phyloP scores from a whole-genome alignment of 2,113 vertebrate species.

The Ascaphus truei region DNA sequence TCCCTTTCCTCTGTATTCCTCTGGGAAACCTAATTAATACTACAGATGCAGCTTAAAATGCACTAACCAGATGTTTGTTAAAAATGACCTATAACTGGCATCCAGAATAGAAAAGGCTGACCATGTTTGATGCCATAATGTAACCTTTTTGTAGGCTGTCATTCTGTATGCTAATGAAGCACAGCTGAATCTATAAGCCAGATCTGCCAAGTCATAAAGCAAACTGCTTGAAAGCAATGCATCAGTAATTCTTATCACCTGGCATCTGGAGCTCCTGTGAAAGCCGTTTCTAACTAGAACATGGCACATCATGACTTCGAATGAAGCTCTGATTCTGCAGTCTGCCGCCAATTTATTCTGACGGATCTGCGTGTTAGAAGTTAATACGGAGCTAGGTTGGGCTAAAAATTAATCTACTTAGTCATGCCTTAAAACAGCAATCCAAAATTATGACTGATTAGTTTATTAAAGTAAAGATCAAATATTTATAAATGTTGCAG shows the following conservation, averaged over 20 bases:
- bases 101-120: conserved; percentile 20
- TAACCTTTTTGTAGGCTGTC: conserved; percentile 24
- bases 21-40: conserved; percentile 48
- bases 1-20: conserved; percentile 37
- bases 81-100: conserved; percentile 34
- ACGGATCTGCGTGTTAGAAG: conserved; percentile 29
- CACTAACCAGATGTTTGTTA: conserved; percentile 39
- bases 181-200: conserved; percentile 34
- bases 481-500: neutral
- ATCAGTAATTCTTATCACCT: conserved; percentile 39
- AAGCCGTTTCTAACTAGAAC: conserved; percentile 35
- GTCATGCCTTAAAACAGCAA: conserved; percentile 3
- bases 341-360: conserved; percentile 31
- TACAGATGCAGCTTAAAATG: conserved; percentile 39
- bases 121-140: neutral
- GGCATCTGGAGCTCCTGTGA: conserved; percentile 38
- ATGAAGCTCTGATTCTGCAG: neutral
- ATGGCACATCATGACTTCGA: conserved; percentile 20
- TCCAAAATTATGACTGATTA: neutral
- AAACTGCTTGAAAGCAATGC: conserved; percentile 39
- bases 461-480: neutral
- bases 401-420: conserved; percentile 37
- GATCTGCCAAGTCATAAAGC: conserved; percentile 39
- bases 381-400: conserved; percentile 19
- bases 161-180: conserved; percentile 31